A percentile compares a stretch with the other conserved stretches of the same genome.
Conservation (phyloP, 2,113 vertebrate genomes). For the Vireo altiloquus region DNA sequence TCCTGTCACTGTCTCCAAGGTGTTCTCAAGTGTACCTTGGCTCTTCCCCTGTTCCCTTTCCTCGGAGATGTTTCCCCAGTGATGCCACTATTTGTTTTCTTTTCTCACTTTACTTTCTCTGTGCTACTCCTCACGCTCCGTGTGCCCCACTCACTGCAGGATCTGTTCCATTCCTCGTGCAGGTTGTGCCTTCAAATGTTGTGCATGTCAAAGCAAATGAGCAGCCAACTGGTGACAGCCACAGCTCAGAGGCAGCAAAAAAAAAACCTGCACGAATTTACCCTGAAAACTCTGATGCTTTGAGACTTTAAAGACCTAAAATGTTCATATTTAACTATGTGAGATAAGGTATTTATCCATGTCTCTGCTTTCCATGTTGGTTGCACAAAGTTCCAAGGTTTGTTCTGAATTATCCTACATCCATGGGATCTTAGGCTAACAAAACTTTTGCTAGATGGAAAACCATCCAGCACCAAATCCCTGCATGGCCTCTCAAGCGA, state of each 20-base stretch:
- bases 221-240: background rate
- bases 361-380: background rate
- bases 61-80: background rate
- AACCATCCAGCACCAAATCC: background rate
- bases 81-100: background rate
- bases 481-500: background rate
- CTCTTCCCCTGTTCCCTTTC: background rate
- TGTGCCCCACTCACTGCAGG: background rate
- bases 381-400: background rate
- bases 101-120: background rate
- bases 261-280: background rate
- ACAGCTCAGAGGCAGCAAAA: background rate
- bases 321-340: rapidly evolving
- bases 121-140: background rate
- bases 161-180: background rate
- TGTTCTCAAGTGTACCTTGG: background rate
- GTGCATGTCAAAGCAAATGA: background rate
- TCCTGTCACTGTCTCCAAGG: background rate
- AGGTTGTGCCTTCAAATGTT: background rate
- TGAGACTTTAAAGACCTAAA: background rate
- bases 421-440: background rate
- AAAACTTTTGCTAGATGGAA: background rate
- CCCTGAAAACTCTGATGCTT: background rate
- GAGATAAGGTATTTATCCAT: rapidly evolving
- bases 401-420: background rate